Evolutionary conservation across 1,140 invertebrate species (phyloP), one percentile per base, ranked within the genome.

Genomic region (Limonius californicus): DNA sequence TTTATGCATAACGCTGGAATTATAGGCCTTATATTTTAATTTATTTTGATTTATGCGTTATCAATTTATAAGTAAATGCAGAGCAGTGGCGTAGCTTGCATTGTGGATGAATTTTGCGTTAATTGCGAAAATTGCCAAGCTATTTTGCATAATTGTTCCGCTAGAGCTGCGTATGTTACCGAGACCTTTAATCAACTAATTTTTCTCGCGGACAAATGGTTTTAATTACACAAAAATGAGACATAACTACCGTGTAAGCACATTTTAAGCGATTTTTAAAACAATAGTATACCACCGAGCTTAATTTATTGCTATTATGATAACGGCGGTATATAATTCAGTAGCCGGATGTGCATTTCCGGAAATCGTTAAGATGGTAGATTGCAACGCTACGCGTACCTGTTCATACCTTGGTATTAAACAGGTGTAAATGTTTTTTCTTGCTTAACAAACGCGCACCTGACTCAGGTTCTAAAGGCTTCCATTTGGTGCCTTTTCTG

Each of bases 21-120:
- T 59, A 59, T 59, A 45, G 57, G 57, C 20, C 50, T 59, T 59
- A 59, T 59, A 59, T 59, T 59, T 59, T 59, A 59, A 59, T 45
- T 59, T 45, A 23, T 45, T 39, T 59, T 59, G 57, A 59, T 59
- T 59, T 59, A 59, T 59, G 9, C 9, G 9, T 27, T 27, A 27
- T 27, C 23, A 27, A 27, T 27, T 27, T 27, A 27, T 27, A 27
- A 27, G 9, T 27, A 27, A 27, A 27, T 27, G n/a, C n/a, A n/a
- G n/a, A n/a, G n/a, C n/a, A n/a, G n/a, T n/a, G n/a, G n/a, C n/a
- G n/a, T n/a, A n/a, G n/a, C n/a, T n/a, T n/a, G n/a, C n/a, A n/a
- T n/a, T n/a, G n/a, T n/a, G n/a, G n/a, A n/a, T n/a, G n/a, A n/a
- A n/a, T n/a, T n/a, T n/a, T n/a, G n/a, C n/a, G n/a, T n/a, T n/a